Evolutionary conservation across 2,113 vertebrate genomes (phyloP).

Genomic region (Bos indicus): DNA sequence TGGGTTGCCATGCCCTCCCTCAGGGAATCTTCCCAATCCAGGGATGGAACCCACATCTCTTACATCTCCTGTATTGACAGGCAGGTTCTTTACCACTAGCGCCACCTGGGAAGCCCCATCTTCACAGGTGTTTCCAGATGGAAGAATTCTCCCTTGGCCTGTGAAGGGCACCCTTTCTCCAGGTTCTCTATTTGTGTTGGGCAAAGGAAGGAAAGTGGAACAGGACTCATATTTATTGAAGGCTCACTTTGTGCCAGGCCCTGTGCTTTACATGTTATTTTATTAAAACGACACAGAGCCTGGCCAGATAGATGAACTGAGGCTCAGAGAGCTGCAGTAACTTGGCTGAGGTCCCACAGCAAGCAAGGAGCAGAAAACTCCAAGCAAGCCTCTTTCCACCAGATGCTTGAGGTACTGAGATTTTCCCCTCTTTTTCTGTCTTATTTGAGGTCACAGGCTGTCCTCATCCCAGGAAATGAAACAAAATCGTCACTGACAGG

Average conservation of each 20-base stretch:
- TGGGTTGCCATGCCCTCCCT: not conserved
- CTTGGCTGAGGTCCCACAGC: not conserved
- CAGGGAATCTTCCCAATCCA: not conserved
- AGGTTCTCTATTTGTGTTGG: not conserved
- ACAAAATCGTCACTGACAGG: slow-evolving; percentile 5
- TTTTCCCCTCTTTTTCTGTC: not conserved
- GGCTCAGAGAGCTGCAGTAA: not conserved
- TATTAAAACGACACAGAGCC: not conserved
- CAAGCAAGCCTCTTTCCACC: not conserved
- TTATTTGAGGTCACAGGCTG: slow-evolving; percentile 30
- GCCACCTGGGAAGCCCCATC: not conserved
- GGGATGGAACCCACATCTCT: not conserved
- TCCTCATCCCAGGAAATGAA: slow-evolving; percentile 20
- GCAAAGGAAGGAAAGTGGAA: not conserved
- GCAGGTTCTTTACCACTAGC: not conserved
- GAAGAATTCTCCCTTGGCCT: not conserved
- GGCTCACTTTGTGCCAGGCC: not conserved
- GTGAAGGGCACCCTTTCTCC: not conserved
- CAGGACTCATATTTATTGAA: not conserved
- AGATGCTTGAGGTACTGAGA: not conserved
- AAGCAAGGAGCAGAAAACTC: not conserved
- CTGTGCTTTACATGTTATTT: not conserved
- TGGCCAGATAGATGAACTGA: not conserved
- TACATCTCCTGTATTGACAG: not conserved
- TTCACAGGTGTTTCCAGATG: not conserved